These are phyloP conservation scores for Volucella inflata DNA, from an alignment of 2,888 invertebrate genomes.

Conservation along the genomic window DNA sequence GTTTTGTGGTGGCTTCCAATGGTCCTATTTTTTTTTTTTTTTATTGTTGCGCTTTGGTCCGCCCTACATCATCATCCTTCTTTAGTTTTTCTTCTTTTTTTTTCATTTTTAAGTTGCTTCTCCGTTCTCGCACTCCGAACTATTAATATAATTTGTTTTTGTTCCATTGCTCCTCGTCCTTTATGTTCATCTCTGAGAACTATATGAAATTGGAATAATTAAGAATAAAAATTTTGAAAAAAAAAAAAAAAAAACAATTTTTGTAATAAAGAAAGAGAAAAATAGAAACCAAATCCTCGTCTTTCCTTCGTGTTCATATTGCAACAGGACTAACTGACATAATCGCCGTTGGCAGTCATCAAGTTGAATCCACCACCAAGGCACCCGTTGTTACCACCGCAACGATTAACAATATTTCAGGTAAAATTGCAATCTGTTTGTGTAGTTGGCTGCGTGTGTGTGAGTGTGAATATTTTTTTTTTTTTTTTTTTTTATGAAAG, in stretches of 20 bases:
- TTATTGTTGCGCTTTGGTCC: too few relatives aligned
- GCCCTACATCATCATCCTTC: neutral
- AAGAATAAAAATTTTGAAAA: slow-evolving; percentile 29
- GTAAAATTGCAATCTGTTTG: slow-evolving; percentile 62
- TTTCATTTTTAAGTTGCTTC: neutral
- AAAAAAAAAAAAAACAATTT: slow-evolving; percentile 23
- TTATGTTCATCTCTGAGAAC: slow-evolving; percentile 17
- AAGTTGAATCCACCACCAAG: slow-evolving; percentile 72
- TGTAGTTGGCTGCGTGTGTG: slow-evolving; percentile 15
- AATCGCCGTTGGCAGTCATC: slow-evolving; percentile 74
- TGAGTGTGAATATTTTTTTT: slow-evolving; percentile 10
- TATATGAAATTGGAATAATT: slow-evolving; percentile 52
- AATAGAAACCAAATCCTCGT: neutral
- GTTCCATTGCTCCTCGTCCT: slow-evolving; percentile 11
- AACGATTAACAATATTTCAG: slow-evolving; percentile 74
- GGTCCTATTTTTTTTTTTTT: slow-evolving; percentile 3
- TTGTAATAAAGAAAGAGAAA: neutral
- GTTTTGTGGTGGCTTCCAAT: slow-evolving; percentile 29
- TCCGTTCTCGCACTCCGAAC: slow-evolving; percentile 5
- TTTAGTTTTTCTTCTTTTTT: neutral
- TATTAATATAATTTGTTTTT: slow-evolving; percentile 24
- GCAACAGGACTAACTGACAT: slow-evolving; percentile 74
- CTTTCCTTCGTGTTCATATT: slow-evolving; percentile 36
- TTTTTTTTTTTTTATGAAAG: neutral
- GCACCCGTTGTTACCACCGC: slow-evolving; percentile 75